Percentiles rank a stretch among this genome's conserved stretches.
phyloP scores from a whole-genome alignment of 2,888 invertebrate species.

The Drosophila mercatorum region DNA sequence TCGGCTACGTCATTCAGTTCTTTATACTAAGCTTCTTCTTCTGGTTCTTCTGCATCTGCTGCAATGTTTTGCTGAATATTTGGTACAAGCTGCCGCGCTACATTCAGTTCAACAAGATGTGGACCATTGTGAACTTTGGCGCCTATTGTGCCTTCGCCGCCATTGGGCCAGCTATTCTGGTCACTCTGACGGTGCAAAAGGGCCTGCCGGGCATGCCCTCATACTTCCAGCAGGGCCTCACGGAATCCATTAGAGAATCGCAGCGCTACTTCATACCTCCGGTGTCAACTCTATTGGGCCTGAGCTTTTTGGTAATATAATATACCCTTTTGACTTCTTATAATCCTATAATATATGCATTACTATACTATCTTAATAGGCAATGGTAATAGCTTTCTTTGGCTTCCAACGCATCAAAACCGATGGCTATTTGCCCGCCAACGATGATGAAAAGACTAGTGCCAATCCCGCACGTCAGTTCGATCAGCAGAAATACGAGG shows the following conservation, averaged over 20 bases:
- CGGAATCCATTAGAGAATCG: conserved; percentile 83
- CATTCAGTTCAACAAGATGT: conserved; percentile 59
- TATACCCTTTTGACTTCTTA: too few species aligned
- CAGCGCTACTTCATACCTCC: conserved; percentile 84
- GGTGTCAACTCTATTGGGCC: conserved; percentile 75
- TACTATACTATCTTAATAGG: conserved; percentile 43
- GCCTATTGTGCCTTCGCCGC: conserved; percentile 74
- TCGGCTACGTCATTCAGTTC: conserved; percentile 83
- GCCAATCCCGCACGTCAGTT: conserved; percentile 29
- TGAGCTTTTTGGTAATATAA: conserved; percentile 72
- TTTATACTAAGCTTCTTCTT: conserved; percentile 83
- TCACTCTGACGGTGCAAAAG: conserved; percentile 80
- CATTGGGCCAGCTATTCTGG: conserved; percentile 77
- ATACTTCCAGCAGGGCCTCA: conserved; percentile 83
- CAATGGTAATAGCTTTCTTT: conserved; percentile 80
- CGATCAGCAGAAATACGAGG: conserved; percentile 77
- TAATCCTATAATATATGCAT: neutral
- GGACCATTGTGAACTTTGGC: conserved; percentile 69
- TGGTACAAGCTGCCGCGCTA: conserved; percentile 82
- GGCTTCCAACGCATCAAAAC: conserved; percentile 82
- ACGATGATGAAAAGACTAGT: conserved; percentile 30
- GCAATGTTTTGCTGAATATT: conserved; percentile 82
- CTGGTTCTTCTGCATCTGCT: conserved; percentile 82
- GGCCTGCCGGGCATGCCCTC: conserved; percentile 84
- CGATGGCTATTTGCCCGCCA: conserved; percentile 42